Conservation (phyloP, 2,888 invertebrate genomes). For the Idaea aversata region DNA sequence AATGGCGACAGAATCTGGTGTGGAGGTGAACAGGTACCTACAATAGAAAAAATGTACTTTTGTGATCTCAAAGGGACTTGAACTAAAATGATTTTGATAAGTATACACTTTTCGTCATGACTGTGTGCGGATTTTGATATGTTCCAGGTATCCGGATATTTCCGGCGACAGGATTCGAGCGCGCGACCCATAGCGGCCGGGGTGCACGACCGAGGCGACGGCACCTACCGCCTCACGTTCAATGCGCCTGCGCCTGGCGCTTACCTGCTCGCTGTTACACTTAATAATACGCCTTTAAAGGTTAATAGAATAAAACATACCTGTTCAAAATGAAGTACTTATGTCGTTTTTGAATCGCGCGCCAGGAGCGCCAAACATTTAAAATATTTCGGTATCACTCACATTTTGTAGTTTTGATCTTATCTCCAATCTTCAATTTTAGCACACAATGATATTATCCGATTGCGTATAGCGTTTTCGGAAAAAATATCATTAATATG, state of each 20-base stretch:
- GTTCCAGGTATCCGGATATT: conserved; percentile 74
- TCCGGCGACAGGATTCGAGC: conserved; percentile 64
- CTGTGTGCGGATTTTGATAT: not conserved
- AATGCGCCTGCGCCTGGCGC: conserved; percentile 83
- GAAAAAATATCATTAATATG: too few species aligned
- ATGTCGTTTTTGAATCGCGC: not conserved
- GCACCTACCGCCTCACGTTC: conserved; percentile 82
- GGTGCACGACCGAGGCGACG: conserved; percentile 82
- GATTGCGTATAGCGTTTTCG: too few species aligned
- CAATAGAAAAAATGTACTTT: not conserved
- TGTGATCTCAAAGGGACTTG: not conserved
- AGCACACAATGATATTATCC: too few species aligned
- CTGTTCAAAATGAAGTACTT: not conserved
- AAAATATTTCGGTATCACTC: too few species aligned
- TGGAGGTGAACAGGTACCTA: conserved; percentile 81
- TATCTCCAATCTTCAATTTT: too few species aligned
- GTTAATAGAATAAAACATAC: conserved; percentile 49
- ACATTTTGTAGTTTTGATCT: too few species aligned
- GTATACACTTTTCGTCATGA: too few species aligned
- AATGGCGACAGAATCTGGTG: conserved; percentile 83
- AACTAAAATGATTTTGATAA: too few species aligned
- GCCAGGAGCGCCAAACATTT: too few species aligned
- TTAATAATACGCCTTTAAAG: conserved; percentile 84
- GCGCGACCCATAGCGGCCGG: conserved; percentile 69
- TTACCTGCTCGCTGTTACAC: conserved; percentile 80